These are phyloP conservation scores for Cantharis flavilabris DNA, from an alignment of 2,888 invertebrate species.

Conservation along the genomic window DNA sequence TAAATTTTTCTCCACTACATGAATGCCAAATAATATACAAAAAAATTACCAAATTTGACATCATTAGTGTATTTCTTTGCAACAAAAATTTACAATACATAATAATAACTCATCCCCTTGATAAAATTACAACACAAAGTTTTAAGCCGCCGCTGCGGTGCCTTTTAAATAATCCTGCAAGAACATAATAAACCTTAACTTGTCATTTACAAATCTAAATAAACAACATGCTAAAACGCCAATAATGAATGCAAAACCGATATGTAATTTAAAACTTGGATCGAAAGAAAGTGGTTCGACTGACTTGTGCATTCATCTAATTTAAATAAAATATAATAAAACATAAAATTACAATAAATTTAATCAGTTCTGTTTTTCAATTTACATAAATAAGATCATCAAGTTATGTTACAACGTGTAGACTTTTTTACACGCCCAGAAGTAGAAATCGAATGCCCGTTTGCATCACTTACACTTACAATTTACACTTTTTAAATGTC, in stretches of 20 bases:
- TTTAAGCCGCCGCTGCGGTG: background rate
- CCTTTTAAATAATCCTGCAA: background rate
- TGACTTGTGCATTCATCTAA: background rate
- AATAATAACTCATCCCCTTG: background rate
- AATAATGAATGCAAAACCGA: background rate
- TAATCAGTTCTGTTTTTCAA: background rate
- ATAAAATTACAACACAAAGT: background rate
- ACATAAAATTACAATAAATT: background rate
- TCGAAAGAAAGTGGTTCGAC: background rate
- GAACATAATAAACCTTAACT: background rate
- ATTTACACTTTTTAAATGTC: too few species aligned
- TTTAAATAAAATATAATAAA: background rate
- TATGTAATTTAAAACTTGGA: background rate
- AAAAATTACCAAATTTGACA: background rate
- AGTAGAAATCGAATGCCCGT: too few species aligned
- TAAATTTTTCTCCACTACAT: background rate
- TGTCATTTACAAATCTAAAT: background rate
- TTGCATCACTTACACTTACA: too few species aligned
- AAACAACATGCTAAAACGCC: background rate
- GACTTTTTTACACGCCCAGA: too few species aligned
- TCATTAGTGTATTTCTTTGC: background rate
- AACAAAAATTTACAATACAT: background rate
- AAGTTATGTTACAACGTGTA: background rate
- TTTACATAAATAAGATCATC: background rate
- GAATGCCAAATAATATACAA: background rate